Evolutionary conservation across 30 jellyfish, hydroid and myxozoan genomes (phyloP), one percentile per base, ranked within the genome.

Genomic region (Turritopsis rubra): DNA sequence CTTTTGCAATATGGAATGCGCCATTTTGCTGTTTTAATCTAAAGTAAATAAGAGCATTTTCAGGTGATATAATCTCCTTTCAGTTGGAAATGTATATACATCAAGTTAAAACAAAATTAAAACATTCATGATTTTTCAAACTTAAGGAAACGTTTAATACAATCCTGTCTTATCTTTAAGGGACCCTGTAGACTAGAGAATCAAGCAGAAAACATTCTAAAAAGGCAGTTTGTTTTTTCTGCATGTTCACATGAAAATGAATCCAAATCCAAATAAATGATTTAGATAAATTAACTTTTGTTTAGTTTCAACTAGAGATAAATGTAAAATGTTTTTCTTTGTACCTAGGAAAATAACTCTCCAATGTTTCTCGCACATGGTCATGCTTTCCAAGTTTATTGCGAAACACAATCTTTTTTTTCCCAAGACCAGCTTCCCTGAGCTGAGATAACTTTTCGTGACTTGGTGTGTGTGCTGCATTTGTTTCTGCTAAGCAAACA

Each of bases 401-500:
- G 29, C 27, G 52, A 65, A 80, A 80, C 29, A 80, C 87, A 80
- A 80, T 65, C 30, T 80, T 80, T 41, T 28, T 80, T 28, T 80
- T 80, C 65, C 87, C 87, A 53, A 80, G 81, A n/a, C 87, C 87
- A 66, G 76, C 76, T 66, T 66, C 29, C 29, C 76, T 66, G 27
- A 66, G 29, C 76, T 21, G 29, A 66, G 8, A 21, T 21, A 66
- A 26, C 27, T 66, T 26, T 21, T 21, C 27, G 76, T 21, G 27
- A 21, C 29, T 21, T 21, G 76, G 76, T 66, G 76, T 66, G 52
- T 65, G 27, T 80, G 60, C 87, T 25, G 30, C 81, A 28, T 80
- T 52, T 22, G 26, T 52, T 0, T 24, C 27, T 16, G 81, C 54
- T n/a, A 80, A 52, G 25, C 81, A 80, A 18, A 65, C 27, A 65